Evolutionary conservation across 2,113 vertebrate species (phyloP).

Genomic region (Hoplias malabaricus): DNA sequence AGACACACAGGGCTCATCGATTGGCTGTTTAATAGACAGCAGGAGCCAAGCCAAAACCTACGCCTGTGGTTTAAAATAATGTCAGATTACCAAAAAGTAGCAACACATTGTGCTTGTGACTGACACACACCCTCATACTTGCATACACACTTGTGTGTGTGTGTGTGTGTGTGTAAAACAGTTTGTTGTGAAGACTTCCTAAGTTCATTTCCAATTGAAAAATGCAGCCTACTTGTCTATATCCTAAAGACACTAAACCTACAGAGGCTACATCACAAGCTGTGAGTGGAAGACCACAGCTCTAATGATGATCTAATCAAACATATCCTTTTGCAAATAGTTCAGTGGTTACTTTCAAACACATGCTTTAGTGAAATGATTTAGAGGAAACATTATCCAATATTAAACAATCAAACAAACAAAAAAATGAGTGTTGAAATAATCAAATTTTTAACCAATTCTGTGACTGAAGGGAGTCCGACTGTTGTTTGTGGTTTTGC

Average conservation of each 20-base stretch:
- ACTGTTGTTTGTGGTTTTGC: too few species aligned
- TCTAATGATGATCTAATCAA: not conserved
- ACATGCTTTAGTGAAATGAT: too few species aligned
- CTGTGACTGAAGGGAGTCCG: too few species aligned
- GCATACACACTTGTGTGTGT: slow-evolving; percentile 14
- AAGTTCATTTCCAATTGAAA: not conserved
- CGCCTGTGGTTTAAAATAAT: slow-evolving; percentile 52
- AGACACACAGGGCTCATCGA: slow-evolving; percentile 36
- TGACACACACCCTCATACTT: slow-evolving; percentile 6
- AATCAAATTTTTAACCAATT: too few species aligned
- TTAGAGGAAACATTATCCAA: not conserved
- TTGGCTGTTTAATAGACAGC: slow-evolving; percentile 29
- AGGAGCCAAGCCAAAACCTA: slow-evolving; percentile 35
- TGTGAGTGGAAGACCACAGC: not conserved
- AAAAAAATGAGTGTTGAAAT: not conserved
- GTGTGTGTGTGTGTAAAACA: too few species aligned
- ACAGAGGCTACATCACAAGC: not conserved
- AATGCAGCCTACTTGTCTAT: slow-evolving; percentile 1
- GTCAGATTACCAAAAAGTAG: slow-evolving; percentile 46
- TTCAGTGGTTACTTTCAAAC: too few species aligned
- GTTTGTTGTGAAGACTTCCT: slow-evolving; percentile 1
- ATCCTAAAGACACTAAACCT: not conserved
- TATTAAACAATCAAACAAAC: not conserved
- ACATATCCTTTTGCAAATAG: not conserved
- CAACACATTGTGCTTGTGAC: slow-evolving; percentile 30